phyloP scores from a whole-genome alignment of 2,888 invertebrate genomes.

The Drosophila kuntzei region DNA sequence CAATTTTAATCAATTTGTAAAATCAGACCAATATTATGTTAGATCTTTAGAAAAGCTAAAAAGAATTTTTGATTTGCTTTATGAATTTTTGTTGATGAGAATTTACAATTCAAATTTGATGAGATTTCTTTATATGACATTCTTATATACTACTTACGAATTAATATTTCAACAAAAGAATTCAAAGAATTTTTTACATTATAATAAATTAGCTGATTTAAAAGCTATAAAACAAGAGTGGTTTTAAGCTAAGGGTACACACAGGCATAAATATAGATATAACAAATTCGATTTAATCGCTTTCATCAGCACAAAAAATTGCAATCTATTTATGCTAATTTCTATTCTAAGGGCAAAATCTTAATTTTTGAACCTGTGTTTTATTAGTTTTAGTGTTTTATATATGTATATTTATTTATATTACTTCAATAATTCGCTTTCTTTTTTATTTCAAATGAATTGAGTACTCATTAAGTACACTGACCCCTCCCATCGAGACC shows the following conservation, averaged over 20 bases:
- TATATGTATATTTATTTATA: neutral
- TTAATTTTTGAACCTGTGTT: no score
- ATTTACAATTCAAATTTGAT: conserved; percentile 6
- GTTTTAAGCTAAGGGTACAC: no score
- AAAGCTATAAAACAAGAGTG: neutral
- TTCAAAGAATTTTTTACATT: conserved; percentile 1
- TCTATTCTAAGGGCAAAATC: no score
- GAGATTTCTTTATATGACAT: neutral
- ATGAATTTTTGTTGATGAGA: neutral
- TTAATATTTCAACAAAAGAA: conserved; percentile 12
- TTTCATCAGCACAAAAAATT: no score
- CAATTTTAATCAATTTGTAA: conserved; percentile 11
- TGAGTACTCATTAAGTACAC: neutral
- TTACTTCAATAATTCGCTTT: neutral
- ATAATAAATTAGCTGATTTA: neutral
- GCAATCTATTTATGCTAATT: no score
- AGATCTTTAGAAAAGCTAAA: neutral
- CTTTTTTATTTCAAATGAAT: neutral
- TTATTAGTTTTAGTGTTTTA: no score
- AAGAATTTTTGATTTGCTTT: neutral
- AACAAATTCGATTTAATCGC: no score
- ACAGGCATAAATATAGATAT: no score
- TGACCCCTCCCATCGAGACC: neutral
- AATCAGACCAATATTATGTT: neutral
- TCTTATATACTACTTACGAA: neutral